Percentiles rank a stretch among this genome's conserved stretches.
Conservation (phyloP, 2,797 vertebrate genomes). For the Babyrousa celebensis region DNA sequence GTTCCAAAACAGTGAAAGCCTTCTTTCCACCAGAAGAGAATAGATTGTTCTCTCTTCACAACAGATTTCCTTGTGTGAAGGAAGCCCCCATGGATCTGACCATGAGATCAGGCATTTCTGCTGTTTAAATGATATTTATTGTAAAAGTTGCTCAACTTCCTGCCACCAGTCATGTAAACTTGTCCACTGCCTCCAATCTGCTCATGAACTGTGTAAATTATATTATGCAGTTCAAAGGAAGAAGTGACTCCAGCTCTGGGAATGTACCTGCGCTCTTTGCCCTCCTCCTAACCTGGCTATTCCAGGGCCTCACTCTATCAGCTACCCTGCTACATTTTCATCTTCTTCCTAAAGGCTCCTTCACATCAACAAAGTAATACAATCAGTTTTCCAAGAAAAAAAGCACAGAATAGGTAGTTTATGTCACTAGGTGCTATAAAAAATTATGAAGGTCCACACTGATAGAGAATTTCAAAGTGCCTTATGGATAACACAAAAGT, state of each 20-base stretch:
- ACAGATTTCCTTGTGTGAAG: neutral
- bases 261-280: neutral
- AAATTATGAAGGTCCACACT: neutral
- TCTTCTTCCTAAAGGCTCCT: neutral
- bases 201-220: neutral
- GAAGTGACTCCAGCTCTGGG: neutral
- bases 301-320: neutral
- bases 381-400: neutral
- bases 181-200: neutral
- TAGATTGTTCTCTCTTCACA: neutral
- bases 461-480: neutral
- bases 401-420: neutral
- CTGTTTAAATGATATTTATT: neutral
- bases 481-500: neutral
- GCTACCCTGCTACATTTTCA: neutral
- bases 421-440: neutral
- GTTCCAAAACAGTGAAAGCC: conserved; percentile 13
- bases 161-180: neutral
- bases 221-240: neutral
- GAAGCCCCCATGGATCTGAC: neutral
- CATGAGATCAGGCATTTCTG: neutral
- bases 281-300: neutral
- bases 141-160: conserved; percentile 27
- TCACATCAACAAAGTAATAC: neutral
- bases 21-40: conserved; percentile 38